Percentiles rank a stretch among this genome's conserved stretches.
phyloP scores from a whole-genome alignment of 2,888 invertebrate species.

The Apamea monoglypha region DNA sequence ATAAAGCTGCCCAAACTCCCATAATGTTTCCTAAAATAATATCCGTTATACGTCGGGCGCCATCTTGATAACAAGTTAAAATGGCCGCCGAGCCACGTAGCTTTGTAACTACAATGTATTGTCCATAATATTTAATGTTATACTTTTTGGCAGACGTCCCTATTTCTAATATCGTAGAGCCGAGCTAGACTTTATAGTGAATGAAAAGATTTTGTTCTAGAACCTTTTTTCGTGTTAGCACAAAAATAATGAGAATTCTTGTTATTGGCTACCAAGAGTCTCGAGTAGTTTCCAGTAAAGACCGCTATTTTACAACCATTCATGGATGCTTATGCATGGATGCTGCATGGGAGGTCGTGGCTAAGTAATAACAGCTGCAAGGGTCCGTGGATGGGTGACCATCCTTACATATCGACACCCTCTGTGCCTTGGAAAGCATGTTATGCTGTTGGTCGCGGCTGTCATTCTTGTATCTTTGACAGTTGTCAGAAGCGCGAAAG shows the following conservation, averaged over 20 bases:
- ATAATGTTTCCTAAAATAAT: conserved; percentile 58
- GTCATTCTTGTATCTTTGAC: too few relatives aligned
- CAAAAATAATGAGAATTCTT: background rate
- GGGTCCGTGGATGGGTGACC: background rate
- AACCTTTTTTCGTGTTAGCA: conserved; percentile 14
- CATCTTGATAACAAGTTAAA: conserved; percentile 60
- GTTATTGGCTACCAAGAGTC: background rate
- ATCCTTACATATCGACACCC: background rate
- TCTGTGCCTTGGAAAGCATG: background rate
- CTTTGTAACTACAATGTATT: conserved; percentile 64
- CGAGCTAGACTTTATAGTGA: conserved; percentile 22
- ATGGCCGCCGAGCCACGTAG: conserved; percentile 36
- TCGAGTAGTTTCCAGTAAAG: background rate
- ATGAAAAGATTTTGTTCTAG: conserved; percentile 19
- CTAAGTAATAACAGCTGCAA: background rate
- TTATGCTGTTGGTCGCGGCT: too few relatives aligned
- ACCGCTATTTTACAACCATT: background rate
- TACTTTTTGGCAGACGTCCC: conserved; percentile 59
- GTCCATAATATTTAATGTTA: conserved; percentile 65
- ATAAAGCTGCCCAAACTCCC: conserved; percentile 31
- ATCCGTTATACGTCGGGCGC: conserved; percentile 33
- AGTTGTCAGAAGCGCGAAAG: background rate
- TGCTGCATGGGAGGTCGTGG: background rate
- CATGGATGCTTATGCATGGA: background rate
- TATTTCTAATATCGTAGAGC: conserved; percentile 45